Evolutionary conservation across 2,888 invertebrate species (phyloP), one percentile per base, ranked within the genome.

Genomic region (Napeogenes inachia): DNA sequence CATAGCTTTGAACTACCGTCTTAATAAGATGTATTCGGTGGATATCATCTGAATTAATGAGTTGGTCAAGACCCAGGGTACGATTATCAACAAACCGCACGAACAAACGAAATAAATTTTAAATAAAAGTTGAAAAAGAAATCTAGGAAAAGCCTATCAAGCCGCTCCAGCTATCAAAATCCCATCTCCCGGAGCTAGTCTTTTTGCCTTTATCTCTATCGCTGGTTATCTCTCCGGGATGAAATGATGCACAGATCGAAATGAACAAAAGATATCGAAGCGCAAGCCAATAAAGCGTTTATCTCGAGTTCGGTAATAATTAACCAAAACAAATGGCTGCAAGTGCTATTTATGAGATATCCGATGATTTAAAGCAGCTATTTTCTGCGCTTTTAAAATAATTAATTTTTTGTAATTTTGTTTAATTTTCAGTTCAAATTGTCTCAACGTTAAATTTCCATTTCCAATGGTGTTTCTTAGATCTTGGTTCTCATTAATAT

Each of bases 211-310:
- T 30, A 50, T 50, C 50, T 50, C 21, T 0, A 8, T 8, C 30
- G 50, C 50, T 50, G 42, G 10, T 10, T 10, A 42, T 30, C 50
- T 21, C 50, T 50, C 30, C 21, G 21, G 21, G 21, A 21, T 21
- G 21, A 21, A 21, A 21, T 21, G 21, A 21, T 6, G 50, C 30
- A 30, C 30, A 50, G 50, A 50, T 30, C 21, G 30, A 42, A 50
- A 50, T 50, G 50, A 50, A 50, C 50, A 50, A 50, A 50, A 50
- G 50, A 50, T 50, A 50, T 50, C 12, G 50, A 30, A 30, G 50
- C 30, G 12, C 50, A 50, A 30, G 21, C 50, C 50, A 50, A 50
- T 50, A 50, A 50, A 21, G 50, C 42, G 42, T 42, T 42, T 42
- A 42, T 50, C 30, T 50, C 50, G 21, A 30, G 10, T 50, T 50